Evolutionary conservation across 1,140 invertebrate genomes (phyloP), one percentile per base, ranked within the genome.

Genomic region (Drosophila littoralis): DNA sequence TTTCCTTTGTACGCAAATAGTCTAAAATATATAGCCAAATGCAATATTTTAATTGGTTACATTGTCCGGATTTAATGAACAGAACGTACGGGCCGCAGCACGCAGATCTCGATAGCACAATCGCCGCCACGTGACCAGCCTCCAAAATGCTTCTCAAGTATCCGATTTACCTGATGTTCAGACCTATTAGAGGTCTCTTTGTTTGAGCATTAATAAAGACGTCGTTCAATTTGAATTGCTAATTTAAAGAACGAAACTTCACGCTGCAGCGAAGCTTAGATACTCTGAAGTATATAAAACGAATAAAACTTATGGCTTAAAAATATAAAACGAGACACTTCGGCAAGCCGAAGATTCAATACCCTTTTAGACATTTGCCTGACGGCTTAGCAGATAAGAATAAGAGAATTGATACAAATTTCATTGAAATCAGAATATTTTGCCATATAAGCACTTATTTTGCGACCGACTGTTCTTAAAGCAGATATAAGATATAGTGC

Each of bases 141-240:
- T 64, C 42, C 13, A 38, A 63, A 78, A 64, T 64, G 32, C 12
- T n/a, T 57, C 17, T 63, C 51, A 40, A 76, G 42, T 57, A 43
- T 17, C 32, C 50, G 22, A 75, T 57, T 55, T 70, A 66, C 57
- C 71, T 57, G 42, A 36, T 36, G 33, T 35, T 43, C 67, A 48
- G 17, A 28, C 22, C 63, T 38, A 61, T 40, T 77, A 40, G 43
- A 54, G 57, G 40, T 61, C 63, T 70, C 15, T 66, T 66, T 64
- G 61, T 8, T 68, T 52, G 46, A 38, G 63, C 63, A 28, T 59
- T 67, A 38, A 67, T 59, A 67, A 52, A 51, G 71, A 69, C 65
- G 58, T 57, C 50, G 48, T 77, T 54, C 73, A 59, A 71, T 77
- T 60, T 67, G 66, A 74, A 74, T 74, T 74, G 71, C 71, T 69